Evolutionary conservation across 2,888 invertebrate genomes (phyloP).

Genomic region (Sisyra nigra): DNA sequence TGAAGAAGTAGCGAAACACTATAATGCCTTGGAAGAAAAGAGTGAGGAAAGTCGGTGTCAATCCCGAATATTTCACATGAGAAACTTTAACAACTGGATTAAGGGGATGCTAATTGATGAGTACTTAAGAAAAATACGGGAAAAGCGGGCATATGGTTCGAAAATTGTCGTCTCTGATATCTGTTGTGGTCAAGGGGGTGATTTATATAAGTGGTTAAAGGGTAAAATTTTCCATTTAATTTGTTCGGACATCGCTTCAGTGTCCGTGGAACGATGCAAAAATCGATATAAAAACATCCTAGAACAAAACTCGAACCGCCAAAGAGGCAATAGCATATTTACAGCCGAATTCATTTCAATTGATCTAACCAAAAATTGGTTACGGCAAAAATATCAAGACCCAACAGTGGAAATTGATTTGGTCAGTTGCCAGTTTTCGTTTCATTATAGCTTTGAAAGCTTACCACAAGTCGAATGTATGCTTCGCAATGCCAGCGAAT

Average conservation of each 20-base stretch:
- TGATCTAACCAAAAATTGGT: slow-evolving; percentile 74
- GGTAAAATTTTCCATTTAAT: slow-evolving; percentile 65
- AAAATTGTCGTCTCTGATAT: slow-evolving; percentile 71
- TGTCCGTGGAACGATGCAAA: slow-evolving; percentile 83
- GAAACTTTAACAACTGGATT: slow-evolving; percentile 99
- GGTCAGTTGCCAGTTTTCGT: slow-evolving; percentile 94
- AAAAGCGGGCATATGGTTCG: slow-evolving; percentile 44
- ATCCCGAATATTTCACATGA: slow-evolving; percentile 81
- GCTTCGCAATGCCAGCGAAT: slow-evolving; percentile 84
- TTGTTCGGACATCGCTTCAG: slow-evolving; percentile 85
- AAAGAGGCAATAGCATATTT: slow-evolving; percentile 46
- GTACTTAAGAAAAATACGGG: slow-evolving; percentile 49
- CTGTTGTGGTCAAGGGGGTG: slow-evolving; percentile 98
- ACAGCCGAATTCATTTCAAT: slow-evolving; percentile 81
- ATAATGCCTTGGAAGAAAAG: slow-evolving; percentile 76
- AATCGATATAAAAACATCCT: slow-evolving; percentile 48
- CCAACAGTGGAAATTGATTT: slow-evolving; percentile 69
- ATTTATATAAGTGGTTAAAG: slow-evolving; percentile 91
- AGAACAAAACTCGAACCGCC: slow-evolving; percentile 10
- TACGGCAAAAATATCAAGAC: slow-evolving; percentile 63
- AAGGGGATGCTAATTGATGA: slow-evolving; percentile 90
- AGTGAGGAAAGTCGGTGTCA: slow-evolving; percentile 65
- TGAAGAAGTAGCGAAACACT: slow-evolving; percentile 74
- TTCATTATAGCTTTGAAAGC: slow-evolving; percentile 93
- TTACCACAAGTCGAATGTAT: slow-evolving; percentile 78